Conservation (phyloP, 2,888 invertebrate species). For the Diadegma fenestrale region DNA sequence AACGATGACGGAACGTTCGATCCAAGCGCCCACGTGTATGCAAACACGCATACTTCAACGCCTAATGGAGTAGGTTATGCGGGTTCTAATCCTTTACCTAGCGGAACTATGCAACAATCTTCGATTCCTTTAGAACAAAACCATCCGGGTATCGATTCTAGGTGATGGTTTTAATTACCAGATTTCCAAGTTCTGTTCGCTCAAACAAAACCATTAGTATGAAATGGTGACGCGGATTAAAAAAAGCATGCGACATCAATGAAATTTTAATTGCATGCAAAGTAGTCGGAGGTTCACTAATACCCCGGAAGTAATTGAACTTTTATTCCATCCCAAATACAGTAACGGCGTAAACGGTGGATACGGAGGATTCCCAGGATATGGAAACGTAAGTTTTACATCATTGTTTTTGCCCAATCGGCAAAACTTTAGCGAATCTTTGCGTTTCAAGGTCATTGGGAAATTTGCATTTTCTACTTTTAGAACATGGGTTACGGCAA, state of each 20-base stretch:
- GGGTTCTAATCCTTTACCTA: slow-evolving; percentile 55
- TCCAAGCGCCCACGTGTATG: slow-evolving; percentile 67
- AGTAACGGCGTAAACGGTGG: slow-evolving; percentile 38
- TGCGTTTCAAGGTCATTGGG: not conserved
- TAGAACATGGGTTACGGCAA: not conserved
- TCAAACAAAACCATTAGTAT: not conserved
- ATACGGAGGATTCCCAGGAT: slow-evolving; percentile 21
- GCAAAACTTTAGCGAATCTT: not conserved
- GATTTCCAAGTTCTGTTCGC: not conserved
- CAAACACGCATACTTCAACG: slow-evolving; percentile 64
- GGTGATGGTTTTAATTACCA: slow-evolving; percentile 69
- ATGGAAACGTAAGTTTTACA: slow-evolving; percentile 36
- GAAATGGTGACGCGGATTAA: not conserved
- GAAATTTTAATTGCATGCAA: not conserved
- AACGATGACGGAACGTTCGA: slow-evolving; percentile 66
- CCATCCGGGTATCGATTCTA: slow-evolving; percentile 51
- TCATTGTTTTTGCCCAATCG: not conserved
- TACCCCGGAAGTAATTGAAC: not conserved
- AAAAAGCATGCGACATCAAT: not conserved
- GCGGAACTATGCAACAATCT: slow-evolving; percentile 52
- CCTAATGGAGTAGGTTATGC: slow-evolving; percentile 55
- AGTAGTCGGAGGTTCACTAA: no score
- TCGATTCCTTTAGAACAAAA: slow-evolving; percentile 26
- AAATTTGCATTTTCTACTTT: not conserved
- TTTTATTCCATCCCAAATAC: not conserved